Base-by-base conservation (phyloP, 2,113 vertebrate species). In the Leptobrachium leishanense region DNA sequence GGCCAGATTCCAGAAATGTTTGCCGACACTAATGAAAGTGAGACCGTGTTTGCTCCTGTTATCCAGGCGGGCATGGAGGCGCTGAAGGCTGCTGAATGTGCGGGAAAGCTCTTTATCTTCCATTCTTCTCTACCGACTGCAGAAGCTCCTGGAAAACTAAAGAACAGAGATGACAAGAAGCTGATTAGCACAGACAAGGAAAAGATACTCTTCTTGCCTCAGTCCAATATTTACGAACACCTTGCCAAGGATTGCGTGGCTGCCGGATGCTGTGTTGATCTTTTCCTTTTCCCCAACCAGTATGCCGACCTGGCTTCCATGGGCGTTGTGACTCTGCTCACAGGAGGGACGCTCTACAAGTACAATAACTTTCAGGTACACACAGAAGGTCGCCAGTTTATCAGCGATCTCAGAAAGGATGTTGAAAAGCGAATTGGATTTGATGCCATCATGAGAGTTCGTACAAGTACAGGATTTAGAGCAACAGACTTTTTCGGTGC, bases 1-100 rank as follows among this genome's bases (percentile, higher is more conserved):
- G 95, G 95, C 82, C 95, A 99, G 89, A 99, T 99, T 90, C 97
- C 98, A 43, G 95, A 98, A 83, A 94, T 99, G 93, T 99, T 99
- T 93, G 95, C 94, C 2, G 95, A 98, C 83, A 95, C 95, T 31
- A 94, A 91, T 0, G 96, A 98, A 89, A 97, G 95, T 2, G 97
- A 99, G 88, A 97, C 96, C 2, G 92, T 99, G 84, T 99, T 97
- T 0, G 94, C 91, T 66, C 97, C 97, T 0, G 92, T 99, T 83
- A 91, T 99, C 85, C 97, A 97, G 85, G 97, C 97, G 6, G 97
- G 97, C 39, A 86, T 98, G 89, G 97, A 99, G 86, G 96, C 97
- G 0, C 88, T 99, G 6, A 98, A 98, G 96, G 96, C 95, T 44
- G 96, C 97, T 43, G 96, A 98, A 67, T 94, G 96, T 82, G 90